These are phyloP conservation scores for Dysdera silvatica DNA, from an alignment of 1,140 invertebrate genomes.

Conservation along the genomic window DNA sequence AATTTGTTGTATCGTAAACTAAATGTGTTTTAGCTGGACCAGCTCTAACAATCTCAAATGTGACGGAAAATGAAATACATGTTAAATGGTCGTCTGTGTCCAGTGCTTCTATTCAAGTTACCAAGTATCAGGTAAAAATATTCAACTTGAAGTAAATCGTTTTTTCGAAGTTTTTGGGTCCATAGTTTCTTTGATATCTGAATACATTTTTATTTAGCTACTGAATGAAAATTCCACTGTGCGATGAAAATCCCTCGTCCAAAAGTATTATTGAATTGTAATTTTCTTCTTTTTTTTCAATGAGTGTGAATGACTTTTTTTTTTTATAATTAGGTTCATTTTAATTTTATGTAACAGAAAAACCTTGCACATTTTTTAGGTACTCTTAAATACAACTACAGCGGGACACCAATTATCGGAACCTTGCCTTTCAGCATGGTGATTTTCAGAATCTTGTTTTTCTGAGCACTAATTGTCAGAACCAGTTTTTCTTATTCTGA, in stretches of 20 bases:
- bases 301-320: neutral
- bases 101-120: neutral
- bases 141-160: neutral
- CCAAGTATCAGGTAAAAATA: slow-evolving; percentile 18
- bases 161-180: neutral
- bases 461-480: no score
- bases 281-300: neutral
- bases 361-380: no score
- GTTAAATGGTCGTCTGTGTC: slow-evolving; percentile 12
- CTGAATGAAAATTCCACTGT: neutral
- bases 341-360: no score
- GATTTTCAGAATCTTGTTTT: no score
- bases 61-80: slow-evolving; percentile 21
- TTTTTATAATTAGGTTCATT: no score
- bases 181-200: neutral
- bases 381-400: no score
- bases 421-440: no score
- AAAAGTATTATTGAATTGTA: neutral
- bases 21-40: no score
- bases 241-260: neutral
- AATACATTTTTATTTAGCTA: neutral
- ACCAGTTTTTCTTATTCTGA: no score
- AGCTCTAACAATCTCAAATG: slow-evolving; percentile 12
- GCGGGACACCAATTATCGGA: no score
- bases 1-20: no score